phyloP scores from a whole-genome alignment of 2,888 invertebrate species.

The Chesias legatella region DNA sequence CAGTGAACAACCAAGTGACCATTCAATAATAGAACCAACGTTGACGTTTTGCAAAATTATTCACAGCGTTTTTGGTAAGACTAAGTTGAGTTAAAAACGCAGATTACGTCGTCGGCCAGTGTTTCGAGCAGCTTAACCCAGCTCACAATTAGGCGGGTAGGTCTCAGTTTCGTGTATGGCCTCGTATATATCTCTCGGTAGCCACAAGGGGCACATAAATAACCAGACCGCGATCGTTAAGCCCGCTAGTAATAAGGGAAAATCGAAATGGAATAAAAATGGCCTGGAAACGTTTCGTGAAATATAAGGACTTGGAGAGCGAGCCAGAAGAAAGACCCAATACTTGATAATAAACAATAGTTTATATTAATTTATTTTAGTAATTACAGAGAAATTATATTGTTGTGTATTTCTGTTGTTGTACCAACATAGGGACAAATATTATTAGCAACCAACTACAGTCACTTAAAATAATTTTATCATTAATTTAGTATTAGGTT shows the following conservation, averaged over 20 bases:
- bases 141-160: slow-evolving; percentile 74
- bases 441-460: no score
- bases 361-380: no score
- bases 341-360: no score
- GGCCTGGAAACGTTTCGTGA: slow-evolving; percentile 50
- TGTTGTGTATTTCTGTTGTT: no score
- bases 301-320: slow-evolving; percentile 72
- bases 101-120: slow-evolving; percentile 63
- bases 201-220: slow-evolving; percentile 79
- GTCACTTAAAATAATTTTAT: no score
- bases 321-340: slow-evolving; percentile 23
- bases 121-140: slow-evolving; percentile 67
- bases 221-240: slow-evolving; percentile 77
- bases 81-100: slow-evolving; percentile 30
- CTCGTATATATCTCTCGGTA: slow-evolving; percentile 76
- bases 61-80: no score
- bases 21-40: no score
- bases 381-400: no score
- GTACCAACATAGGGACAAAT: no score
- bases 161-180: slow-evolving; percentile 64
- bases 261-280: slow-evolving; percentile 81
- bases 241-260: slow-evolving; percentile 80
- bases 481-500: no score
- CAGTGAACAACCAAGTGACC: no score
- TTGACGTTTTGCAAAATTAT: no score